Conservation (phyloP, 2,888 invertebrate genomes). For the Tuberolachnus salignus region DNA sequence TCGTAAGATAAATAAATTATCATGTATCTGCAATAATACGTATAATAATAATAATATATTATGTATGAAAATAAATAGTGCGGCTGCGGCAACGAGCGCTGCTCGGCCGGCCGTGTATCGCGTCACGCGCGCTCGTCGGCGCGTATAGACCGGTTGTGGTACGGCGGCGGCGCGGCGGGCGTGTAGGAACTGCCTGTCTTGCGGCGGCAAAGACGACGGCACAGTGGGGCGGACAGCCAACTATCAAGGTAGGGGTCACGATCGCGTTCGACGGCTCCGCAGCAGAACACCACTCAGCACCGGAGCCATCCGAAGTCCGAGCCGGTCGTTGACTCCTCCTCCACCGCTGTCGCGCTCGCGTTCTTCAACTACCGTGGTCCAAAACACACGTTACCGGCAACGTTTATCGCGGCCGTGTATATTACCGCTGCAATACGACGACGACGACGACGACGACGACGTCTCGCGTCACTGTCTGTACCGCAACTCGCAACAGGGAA, state of each 20-base stretch:
- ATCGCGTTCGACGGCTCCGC: slow-evolving; percentile 38
- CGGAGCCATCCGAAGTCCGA: slow-evolving; percentile 55
- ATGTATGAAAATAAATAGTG: no score
- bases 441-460: no score
- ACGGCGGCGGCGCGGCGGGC: not conserved
- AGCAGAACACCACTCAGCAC: slow-evolving; percentile 42
- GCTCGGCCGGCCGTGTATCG: not conserved
- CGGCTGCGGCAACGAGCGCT: no score
- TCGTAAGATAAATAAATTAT: no score
- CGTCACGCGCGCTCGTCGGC: slow-evolving; percentile 10
- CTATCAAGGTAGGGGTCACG: slow-evolving; percentile 49
- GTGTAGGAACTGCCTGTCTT: slow-evolving; percentile 2
- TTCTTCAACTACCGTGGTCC: not conserved
- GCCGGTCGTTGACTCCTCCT: slow-evolving; percentile 53
- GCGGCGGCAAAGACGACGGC: not conserved
- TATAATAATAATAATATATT: no score
- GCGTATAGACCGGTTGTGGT: not conserved
- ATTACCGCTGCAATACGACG: not conserved
- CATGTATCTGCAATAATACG: no score
- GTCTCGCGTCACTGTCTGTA: not conserved
- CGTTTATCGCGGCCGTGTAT: not conserved
- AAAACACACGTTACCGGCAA: slow-evolving; percentile 6
- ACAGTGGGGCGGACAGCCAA: slow-evolving; percentile 49
- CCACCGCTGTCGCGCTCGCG: slow-evolving; percentile 12
- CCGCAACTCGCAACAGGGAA: no score